Evolutionary conservation across 2,113 vertebrate species (phyloP).

Genomic region (Psammodynastes pulverulentus): DNA sequence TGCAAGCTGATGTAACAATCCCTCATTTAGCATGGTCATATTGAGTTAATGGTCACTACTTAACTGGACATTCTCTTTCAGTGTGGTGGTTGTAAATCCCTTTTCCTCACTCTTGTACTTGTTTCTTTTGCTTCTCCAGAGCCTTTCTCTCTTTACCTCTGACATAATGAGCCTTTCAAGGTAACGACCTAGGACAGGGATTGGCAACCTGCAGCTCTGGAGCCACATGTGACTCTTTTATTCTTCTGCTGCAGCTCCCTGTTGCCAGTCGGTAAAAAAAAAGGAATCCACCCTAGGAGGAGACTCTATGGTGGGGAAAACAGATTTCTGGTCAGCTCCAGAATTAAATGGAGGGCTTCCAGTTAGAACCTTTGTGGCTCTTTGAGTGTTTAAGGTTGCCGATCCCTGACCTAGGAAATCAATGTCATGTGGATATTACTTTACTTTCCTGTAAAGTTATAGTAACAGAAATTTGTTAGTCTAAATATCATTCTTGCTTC

Average conservation of each 20-base stretch:
- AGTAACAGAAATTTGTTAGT: not conserved
- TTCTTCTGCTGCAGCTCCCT: no score
- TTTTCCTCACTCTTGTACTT: not conserved
- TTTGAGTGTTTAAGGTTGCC: no score
- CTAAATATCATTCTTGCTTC: not conserved
- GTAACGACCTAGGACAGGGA: not conserved
- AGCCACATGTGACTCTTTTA: no score
- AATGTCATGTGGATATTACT: not conserved
- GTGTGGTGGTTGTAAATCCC: not conserved
- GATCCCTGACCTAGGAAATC: not conserved
- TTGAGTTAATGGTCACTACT: not conserved
- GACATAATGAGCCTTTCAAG: not conserved
- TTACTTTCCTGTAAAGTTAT: not conserved
- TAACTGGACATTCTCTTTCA: not conserved
- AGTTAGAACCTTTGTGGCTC: no score
- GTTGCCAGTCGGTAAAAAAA: no score
- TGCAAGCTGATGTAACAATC: not conserved
- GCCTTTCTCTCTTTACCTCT: not conserved
- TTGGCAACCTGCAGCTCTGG: no score
- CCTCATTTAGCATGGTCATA: not conserved
- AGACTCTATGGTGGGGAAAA: no score
- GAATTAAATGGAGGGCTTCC: no score
- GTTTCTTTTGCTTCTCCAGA: not conserved
- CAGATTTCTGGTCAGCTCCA: no score
- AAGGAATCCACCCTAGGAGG: no score